These are phyloP conservation scores for Phaethornis superciliosus DNA, from an alignment of 2,113 vertebrate genomes.

Conservation along the genomic window DNA sequence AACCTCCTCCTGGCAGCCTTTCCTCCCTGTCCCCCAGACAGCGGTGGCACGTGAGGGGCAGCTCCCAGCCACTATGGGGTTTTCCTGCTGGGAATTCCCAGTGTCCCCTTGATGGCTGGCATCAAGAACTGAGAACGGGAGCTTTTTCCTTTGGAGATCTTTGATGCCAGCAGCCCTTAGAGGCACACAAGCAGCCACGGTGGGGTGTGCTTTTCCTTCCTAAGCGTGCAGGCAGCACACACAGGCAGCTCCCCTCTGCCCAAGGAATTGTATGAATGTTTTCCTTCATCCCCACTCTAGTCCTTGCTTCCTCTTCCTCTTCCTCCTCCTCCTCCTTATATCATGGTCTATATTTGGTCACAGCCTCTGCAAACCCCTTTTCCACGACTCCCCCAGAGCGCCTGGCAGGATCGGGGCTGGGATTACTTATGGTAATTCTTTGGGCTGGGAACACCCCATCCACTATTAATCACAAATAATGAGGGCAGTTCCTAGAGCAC, in stretches of 20 bases:
- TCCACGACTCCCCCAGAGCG: not conserved
- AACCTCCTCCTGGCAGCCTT: not conserved
- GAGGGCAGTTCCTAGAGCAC: not conserved
- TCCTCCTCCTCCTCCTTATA: not conserved
- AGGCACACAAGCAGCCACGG: not conserved
- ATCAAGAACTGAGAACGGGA: rapidly evolving
- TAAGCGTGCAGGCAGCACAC: not conserved
- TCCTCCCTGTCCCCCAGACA: not conserved
- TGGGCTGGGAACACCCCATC: not conserved
- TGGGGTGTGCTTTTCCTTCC: slow-evolving; percentile 55
- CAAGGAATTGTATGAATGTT: not conserved
- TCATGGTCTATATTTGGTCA: not conserved
- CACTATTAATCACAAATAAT: not conserved
- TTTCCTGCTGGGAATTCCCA: not conserved
- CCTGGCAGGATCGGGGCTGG: not conserved
- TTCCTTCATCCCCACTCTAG: not conserved
- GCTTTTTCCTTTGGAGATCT: not conserved
- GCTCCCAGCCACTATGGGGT: not conserved
- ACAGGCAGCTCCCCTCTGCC: not conserved
- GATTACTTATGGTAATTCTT: not conserved
- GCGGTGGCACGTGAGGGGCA: rapidly evolving
- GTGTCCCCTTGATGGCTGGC: not conserved
- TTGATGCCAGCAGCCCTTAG: not conserved
- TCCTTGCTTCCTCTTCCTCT: not conserved
- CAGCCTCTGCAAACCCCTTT: not conserved